A percentile compares a stretch with the other conserved stretches of the same genome.
These are phyloP conservation scores for Canis aureus DNA, from an alignment of 2,113 vertebrate species.

Conservation along the genomic window DNA sequence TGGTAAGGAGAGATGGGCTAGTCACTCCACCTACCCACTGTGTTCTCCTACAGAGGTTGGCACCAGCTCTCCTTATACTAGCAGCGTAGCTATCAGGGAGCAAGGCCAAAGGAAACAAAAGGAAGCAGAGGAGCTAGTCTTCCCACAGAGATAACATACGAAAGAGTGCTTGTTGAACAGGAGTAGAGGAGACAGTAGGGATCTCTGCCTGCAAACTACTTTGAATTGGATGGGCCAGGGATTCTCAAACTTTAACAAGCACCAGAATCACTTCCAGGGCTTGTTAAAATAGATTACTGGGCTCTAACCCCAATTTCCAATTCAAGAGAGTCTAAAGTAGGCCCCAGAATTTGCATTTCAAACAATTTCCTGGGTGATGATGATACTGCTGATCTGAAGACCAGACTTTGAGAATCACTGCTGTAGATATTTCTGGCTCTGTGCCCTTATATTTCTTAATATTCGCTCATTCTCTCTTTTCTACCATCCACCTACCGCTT, in stretches of 20 bases:
- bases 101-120: background rate
- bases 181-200: background rate
- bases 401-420: background rate
- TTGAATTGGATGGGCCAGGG: background rate
- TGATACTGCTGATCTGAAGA: background rate
- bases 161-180: background rate
- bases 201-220: background rate
- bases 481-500: background rate
- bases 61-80: background rate
- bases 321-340: background rate
- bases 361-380: background rate
- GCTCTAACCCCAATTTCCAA: background rate
- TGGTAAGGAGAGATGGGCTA: background rate
- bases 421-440: background rate
- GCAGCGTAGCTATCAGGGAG: background rate
- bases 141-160: background rate
- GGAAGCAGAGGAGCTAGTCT: background rate
- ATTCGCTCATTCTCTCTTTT: background rate
- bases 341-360: background rate
- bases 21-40: background rate
- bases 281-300: background rate
- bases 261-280: background rate
- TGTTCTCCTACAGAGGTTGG: background rate
- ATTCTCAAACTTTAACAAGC: background rate
- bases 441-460: background rate